These are phyloP conservation scores for Ooceraea biroi DNA, from an alignment of 1,140 invertebrate species.

Conservation along the genomic window DNA sequence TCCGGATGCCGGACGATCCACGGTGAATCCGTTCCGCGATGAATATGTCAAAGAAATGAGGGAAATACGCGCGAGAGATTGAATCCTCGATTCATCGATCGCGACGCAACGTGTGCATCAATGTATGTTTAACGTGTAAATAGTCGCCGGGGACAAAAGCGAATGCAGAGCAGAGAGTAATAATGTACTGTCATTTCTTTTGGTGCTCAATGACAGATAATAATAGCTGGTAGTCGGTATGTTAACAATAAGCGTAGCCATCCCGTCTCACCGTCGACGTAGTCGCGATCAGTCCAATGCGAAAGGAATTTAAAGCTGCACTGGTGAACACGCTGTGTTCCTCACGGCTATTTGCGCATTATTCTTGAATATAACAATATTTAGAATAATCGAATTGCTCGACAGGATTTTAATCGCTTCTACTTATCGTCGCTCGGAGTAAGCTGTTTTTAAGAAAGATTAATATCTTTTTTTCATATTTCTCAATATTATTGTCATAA, in stretches of 20 bases:
- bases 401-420: background rate
- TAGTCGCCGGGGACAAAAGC: conserved; percentile 24
- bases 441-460: background rate
- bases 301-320: background rate
- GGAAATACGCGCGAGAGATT: conserved; percentile 27
- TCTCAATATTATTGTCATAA: background rate
- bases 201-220: conserved; percentile 63
- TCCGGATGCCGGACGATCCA: conserved; percentile 46
- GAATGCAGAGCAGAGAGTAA: conserved; percentile 22
- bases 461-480: background rate
- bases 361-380: background rate
- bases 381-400: background rate
- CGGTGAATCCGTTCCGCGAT: conserved; percentile 1
- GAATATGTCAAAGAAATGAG: background rate
- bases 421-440: background rate
- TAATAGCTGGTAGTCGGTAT: conserved; percentile 53
- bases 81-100: conserved; percentile 62
- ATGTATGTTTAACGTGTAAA: conserved; percentile 36
- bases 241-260: conserved; percentile 32
- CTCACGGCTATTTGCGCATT: background rate
- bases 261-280: conserved; percentile 22
- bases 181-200: conserved; percentile 60
- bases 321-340: conserved; percentile 10
- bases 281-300: conserved; percentile 13
- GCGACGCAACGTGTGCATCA: conserved; percentile 41